Conservation (phyloP, 2,888 invertebrate genomes). For the Sphaeridia pumilis region DNA sequence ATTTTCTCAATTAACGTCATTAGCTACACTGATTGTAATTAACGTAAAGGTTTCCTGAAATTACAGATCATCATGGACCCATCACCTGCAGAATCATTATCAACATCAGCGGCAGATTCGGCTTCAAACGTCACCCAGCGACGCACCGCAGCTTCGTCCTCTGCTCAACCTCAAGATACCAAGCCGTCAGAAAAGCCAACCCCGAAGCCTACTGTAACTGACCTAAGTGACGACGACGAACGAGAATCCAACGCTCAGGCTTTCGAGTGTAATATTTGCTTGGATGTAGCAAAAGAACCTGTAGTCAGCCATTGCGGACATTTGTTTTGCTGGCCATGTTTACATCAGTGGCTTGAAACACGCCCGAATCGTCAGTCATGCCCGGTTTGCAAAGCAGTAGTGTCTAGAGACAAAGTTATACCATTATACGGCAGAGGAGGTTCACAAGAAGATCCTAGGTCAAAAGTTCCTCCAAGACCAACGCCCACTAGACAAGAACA, state of each 20-base stretch:
- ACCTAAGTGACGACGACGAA: too few relatives aligned
- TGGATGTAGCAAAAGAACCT: constrained; percentile 91
- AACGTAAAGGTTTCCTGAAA: too few relatives aligned
- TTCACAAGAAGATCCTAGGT: constrained; percentile 82
- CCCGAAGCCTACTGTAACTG: too few relatives aligned
- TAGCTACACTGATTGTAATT: too few relatives aligned
- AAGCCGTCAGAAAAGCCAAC: too few relatives aligned
- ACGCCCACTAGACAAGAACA: constrained; percentile 84
- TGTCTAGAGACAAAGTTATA: constrained; percentile 93
- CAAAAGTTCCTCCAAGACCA: constrained; percentile 81
- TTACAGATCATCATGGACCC: too few relatives aligned
- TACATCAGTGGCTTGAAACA: constrained; percentile 91
- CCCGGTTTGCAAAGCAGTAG: constrained; percentile 97
- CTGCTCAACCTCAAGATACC: too few relatives aligned
- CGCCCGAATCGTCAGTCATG: constrained; percentile 83
- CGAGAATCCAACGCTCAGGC: constrained; percentile 52
- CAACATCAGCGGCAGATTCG: too few relatives aligned
- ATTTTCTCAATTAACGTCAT: too few relatives aligned
- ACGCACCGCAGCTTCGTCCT: too few relatives aligned
- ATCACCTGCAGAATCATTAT: too few relatives aligned
- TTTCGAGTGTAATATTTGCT: constrained; percentile 97
- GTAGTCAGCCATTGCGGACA: constrained; percentile 99
- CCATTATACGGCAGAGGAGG: constrained; percentile 91
- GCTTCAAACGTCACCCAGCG: too few relatives aligned
- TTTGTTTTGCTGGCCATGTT: constrained; percentile 63